These are phyloP conservation scores for Protobothrops mucrosquamatus DNA, from an alignment of 2,113 vertebrate genomes.

Conservation along the genomic window DNA sequence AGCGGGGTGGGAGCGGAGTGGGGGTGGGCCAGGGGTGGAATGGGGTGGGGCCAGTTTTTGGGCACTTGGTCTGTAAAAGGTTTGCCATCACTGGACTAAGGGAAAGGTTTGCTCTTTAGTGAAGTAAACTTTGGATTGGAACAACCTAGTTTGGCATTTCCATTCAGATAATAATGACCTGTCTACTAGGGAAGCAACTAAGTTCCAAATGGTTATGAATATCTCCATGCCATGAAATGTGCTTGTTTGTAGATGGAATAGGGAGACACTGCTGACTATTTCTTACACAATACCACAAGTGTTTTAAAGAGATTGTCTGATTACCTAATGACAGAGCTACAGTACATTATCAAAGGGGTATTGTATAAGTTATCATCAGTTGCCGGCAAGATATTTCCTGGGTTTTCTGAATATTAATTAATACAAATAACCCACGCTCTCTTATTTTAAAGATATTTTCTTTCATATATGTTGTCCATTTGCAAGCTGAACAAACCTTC, in stretches of 20 bases:
- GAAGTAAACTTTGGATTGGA: neutral
- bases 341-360: neutral
- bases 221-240: neutral
- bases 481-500: neutral
- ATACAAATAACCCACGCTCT: neutral
- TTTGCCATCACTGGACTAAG: neutral
- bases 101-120: neutral
- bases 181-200: neutral
- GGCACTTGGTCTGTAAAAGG: no score
- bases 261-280: neutral
- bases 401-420: neutral
- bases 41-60: no score
- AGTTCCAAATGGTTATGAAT: neutral
- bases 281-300: neutral
- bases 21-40: no score
- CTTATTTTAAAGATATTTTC: neutral
- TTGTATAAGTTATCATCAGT: neutral
- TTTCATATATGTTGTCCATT: neutral
- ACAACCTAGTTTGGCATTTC: neutral
- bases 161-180: neutral
- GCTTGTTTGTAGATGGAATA: neutral
- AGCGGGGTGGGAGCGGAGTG: no score
- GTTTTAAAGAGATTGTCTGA: neutral
- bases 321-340: neutral
- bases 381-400: neutral